A percentile compares a stretch with the other conserved stretches of the same genome.
Conservation (phyloP, 2,113 vertebrate species). For the Peromyscus maniculatus region DNA sequence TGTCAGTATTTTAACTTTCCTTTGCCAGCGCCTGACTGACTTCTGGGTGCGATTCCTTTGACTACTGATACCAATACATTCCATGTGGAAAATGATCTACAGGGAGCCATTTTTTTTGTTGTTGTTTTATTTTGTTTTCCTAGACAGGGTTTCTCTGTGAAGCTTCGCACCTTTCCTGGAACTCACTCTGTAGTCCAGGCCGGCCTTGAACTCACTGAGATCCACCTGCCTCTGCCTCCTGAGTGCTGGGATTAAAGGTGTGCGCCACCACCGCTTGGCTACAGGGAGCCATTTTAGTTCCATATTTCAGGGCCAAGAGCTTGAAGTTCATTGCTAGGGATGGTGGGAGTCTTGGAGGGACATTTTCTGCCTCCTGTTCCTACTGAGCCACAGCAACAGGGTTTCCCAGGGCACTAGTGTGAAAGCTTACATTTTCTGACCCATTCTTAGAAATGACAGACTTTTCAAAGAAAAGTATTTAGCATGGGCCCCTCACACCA, state of each 20-base stretch:
- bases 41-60: background rate
- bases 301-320: background rate
- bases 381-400: background rate
- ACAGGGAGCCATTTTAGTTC: background rate
- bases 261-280: background rate
- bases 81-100: background rate
- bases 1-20: constrained; percentile 28
- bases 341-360: background rate
- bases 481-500: background rate
- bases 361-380: background rate
- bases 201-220: too few relatives aligned
- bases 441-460: background rate
- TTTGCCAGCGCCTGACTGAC: constrained; percentile 7
- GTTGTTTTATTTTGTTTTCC: too few relatives aligned
- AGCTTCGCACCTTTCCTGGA: too few relatives aligned
- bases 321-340: background rate
- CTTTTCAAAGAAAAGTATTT: background rate
- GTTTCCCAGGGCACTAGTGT: background rate
- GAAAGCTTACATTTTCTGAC: background rate
- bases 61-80: background rate
- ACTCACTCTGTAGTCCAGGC: too few relatives aligned
- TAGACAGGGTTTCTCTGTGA: too few relatives aligned
- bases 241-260: too few relatives aligned
- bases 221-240: too few relatives aligned
- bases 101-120: background rate